Evolutionary conservation across 2,888 invertebrate genomes (phyloP).

Genomic region (Esperia sulphurella): DNA sequence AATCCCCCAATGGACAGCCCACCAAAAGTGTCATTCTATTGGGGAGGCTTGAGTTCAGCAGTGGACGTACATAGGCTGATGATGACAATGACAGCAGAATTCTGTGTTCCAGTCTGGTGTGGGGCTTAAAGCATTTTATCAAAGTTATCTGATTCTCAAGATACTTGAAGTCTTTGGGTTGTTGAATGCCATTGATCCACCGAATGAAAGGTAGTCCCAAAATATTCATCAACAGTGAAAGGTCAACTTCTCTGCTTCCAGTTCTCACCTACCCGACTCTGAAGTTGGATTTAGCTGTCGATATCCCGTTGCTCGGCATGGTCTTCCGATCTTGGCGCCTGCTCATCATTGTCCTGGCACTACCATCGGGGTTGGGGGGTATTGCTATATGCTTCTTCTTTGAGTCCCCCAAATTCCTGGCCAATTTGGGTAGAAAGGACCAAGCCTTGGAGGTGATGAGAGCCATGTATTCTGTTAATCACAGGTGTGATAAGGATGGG

Average conservation of each 20-base stretch:
- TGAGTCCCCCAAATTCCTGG: constrained; percentile 89
- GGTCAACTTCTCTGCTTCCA: constrained; percentile 40
- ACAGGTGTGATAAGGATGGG: constrained; percentile 37
- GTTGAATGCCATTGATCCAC: too few species aligned
- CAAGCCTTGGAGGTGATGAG: constrained; percentile 77
- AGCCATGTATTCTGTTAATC: constrained; percentile 55
- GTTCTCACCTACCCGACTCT: constrained; percentile 84
- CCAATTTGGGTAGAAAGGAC: constrained; percentile 80
- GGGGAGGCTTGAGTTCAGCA: too few species aligned
- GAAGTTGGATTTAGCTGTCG: constrained; percentile 66
- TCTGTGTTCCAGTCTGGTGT: too few species aligned
- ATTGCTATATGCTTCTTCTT: constrained; percentile 80
- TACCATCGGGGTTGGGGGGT: constrained; percentile 75
- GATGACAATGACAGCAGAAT: too few species aligned
- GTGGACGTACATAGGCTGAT: too few species aligned
- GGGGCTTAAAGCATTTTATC: too few species aligned
- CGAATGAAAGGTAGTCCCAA: too few species aligned
- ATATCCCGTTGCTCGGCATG: constrained; percentile 67
- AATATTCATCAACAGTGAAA: too few species aligned
- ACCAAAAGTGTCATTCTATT: too few species aligned
- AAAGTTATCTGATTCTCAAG: too few species aligned
- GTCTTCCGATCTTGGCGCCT: constrained; percentile 86
- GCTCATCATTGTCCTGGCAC: constrained; percentile 75
- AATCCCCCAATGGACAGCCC: too few species aligned
- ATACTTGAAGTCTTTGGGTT: too few species aligned